Evolutionary conservation across 2,888 invertebrate genomes (phyloP), one percentile per base, ranked within the genome.

Genomic region (Cylloceria caligata): DNA sequence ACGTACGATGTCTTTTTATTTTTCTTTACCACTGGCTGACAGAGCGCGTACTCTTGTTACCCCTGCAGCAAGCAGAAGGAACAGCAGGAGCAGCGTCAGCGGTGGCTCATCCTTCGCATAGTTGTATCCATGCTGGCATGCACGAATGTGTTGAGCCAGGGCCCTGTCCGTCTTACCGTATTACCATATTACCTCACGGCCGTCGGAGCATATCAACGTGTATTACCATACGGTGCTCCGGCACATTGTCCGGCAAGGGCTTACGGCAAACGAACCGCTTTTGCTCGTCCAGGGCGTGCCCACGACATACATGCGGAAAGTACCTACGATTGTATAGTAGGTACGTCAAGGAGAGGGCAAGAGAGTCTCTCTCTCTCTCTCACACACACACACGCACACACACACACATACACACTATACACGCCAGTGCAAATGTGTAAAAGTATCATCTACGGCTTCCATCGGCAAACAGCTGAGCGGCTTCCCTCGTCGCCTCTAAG

Each of bases 401-500:
- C 74, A 39, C 74, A 0, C n/a, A n/a, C 30, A 16, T 3, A 30
- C 4, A 5, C 16, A 57, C 27, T 27, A 27, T 72, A 73, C 73
- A 74, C 67, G 64, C 64, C 83, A 72, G 68, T 49, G 69, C 75
- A 77, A 81, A 74, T 74, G 74, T 75, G 85, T 85, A 83, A 83
- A 82, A 85, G 76, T 80, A 80, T 83, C 77, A 84, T 76, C 83
- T 88, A 90, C 68, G 90, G 90, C 89, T 90, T 90, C 90, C 89
- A 90, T 88, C 79, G 87, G 87, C 88, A 89, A 90, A 90, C 90
- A 90, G 89, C 89, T 88, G 89, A 90, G 83, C 83, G 89, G 90
- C 89, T 90, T 90, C 90, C 82, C 87, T 80, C 80, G 83, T 74
- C 82, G 83, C 67, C 80, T 84, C 81, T 71, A 67, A 81, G 86